These are phyloP conservation scores for Astur gentilis DNA, from an alignment of 2,113 vertebrate genomes.

Conservation along the genomic window DNA sequence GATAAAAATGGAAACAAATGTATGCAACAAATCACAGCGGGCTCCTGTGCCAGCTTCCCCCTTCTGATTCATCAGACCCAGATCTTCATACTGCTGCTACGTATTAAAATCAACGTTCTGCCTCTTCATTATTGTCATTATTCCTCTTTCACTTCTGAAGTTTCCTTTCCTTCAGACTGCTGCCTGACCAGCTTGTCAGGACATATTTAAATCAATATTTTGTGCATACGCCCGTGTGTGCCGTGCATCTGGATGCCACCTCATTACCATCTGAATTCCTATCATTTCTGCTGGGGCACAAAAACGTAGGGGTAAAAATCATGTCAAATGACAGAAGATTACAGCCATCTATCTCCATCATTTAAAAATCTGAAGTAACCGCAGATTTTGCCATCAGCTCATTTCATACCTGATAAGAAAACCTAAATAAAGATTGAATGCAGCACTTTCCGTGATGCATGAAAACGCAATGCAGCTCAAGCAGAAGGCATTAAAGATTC, in stretches of 20 bases:
- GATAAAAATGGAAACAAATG: conserved; percentile 62
- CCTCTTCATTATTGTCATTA: conserved; percentile 44
- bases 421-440: conserved; percentile 67
- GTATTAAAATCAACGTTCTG: conserved; percentile 64
- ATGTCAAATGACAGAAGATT: conserved; percentile 50
- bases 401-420: conserved; percentile 66
- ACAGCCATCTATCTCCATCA: conserved; percentile 54
- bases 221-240: neutral
- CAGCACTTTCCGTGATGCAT: conserved; percentile 38
- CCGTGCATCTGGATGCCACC: conserved; percentile 25
- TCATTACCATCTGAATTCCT: conserved; percentile 28
- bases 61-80: conserved; percentile 14
- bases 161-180: conserved; percentile 21
- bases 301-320: conserved; percentile 2
- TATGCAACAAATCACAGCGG: conserved; percentile 16
- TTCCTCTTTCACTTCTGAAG: conserved; percentile 53
- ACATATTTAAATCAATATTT: conserved; percentile 49
- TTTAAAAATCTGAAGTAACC: conserved; percentile 55
- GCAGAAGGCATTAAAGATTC: conserved; percentile 53
- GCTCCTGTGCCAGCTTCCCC: neutral
- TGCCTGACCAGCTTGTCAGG: conserved; percentile 40
- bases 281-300: neutral
- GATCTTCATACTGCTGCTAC: neutral
- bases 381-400: conserved; percentile 64
- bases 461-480: conserved; percentile 52